Conservation (phyloP, 2,888 invertebrate species). For the Oscheius onirici region DNA sequence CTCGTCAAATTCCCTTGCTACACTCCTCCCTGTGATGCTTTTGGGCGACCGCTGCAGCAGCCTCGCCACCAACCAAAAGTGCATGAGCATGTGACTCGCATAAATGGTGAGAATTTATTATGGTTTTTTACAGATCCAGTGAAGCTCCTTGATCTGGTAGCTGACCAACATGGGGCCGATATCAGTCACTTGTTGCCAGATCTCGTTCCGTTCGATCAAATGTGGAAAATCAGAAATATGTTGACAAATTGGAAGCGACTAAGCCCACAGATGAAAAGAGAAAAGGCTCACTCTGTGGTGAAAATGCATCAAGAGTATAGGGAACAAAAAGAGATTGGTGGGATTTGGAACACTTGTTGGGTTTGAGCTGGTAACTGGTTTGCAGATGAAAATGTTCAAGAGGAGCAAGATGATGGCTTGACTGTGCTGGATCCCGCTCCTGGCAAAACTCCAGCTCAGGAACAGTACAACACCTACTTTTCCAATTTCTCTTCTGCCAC, state of each 20-base stretch:
- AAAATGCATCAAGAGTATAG: constrained; percentile 35
- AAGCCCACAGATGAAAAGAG: constrained; percentile 49
- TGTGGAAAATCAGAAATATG: constrained; percentile 48
- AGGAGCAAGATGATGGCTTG: constrained; percentile 17
- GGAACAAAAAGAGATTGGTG: constrained; percentile 2
- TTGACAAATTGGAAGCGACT: constrained; percentile 57
- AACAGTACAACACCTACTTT: constrained; percentile 20
- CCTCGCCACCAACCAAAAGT: neutral
- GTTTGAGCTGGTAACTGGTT: neutral
- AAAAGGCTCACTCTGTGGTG: constrained; percentile 54
- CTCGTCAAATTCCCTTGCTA: constrained; percentile 44
- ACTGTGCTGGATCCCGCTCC: neutral
- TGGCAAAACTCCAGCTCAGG: neutral
- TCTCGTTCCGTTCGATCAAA: constrained; percentile 50
- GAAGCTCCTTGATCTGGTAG: constrained; percentile 63
- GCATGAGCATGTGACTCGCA: constrained; percentile 26
- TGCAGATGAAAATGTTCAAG: constrained; percentile 8
- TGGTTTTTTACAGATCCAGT: constrained; percentile 61
- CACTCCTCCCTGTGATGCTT: constrained; percentile 43
- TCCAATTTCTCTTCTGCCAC: constrained; percentile 13
- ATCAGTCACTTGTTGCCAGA: constrained; percentile 60
- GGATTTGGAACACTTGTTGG: neutral
- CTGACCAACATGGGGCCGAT: constrained; percentile 52
- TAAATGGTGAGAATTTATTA: constrained; percentile 9
- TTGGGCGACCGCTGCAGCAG: constrained; percentile 5